phyloP scores from a whole-genome alignment of 2,113 vertebrate species.

The Ciconia maguari region DNA sequence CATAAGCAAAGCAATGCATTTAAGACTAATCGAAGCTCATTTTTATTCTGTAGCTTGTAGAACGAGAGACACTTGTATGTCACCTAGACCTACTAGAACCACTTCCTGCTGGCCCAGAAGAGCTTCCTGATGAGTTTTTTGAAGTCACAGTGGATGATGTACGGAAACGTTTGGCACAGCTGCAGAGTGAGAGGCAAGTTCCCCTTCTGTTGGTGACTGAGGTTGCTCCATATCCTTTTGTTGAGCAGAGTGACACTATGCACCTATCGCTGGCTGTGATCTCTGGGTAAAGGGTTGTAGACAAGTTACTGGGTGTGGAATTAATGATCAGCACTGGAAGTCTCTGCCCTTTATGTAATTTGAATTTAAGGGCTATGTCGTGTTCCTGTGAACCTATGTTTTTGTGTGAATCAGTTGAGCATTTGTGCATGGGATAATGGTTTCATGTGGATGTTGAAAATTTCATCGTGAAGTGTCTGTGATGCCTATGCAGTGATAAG shows the following conservation, averaged over 20 bases:
- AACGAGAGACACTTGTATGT: constrained; percentile 84
- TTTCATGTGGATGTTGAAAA: not conserved
- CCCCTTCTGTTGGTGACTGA: not conserved
- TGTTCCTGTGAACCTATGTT: not conserved
- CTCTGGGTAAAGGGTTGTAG: not conserved
- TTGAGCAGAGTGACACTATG: not conserved
- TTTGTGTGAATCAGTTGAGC: not conserved
- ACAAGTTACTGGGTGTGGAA: not conserved
- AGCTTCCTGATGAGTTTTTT: constrained; percentile 93
- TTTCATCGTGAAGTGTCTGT: not conserved
- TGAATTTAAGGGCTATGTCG: not conserved
- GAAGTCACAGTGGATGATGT: constrained; percentile 94
- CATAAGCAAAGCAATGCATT: not conserved
- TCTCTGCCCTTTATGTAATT: not conserved
- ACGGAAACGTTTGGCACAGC: constrained; percentile 88
- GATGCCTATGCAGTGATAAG: not conserved
- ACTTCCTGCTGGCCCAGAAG: constrained; percentile 19
- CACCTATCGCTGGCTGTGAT: not conserved
- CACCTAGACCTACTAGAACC: constrained; percentile 79
- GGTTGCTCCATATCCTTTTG: not conserved
- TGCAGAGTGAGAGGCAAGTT: constrained; percentile 91
- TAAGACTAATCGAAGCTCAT: not conserved
- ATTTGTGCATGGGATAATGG: not conserved
- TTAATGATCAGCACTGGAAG: not conserved
- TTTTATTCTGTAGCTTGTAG: constrained; percentile 63